Evolutionary conservation across 1,140 invertebrate genomes (phyloP), one percentile per base, ranked within the genome.

Genomic region (Drosophila bocki): DNA sequence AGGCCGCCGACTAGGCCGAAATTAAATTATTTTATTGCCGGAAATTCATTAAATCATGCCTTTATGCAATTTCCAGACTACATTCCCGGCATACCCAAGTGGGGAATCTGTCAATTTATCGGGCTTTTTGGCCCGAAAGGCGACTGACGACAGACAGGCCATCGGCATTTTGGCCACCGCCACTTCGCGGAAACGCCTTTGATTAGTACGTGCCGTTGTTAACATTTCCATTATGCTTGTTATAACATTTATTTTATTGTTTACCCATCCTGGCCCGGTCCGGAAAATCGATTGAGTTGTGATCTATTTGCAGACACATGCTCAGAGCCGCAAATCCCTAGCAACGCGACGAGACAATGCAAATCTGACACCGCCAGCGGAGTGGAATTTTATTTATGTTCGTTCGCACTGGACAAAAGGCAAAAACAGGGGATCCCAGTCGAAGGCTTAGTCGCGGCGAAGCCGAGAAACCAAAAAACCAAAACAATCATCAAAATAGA

Each of bases 1-100:
- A 39, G 53, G 32, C 48, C 37, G 37, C 19, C 47, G 48, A 60
- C 61, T 71, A 70, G 74, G 70, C 63, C 37, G 48, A 82, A 90
- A 90, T 91, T 85, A 91, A 90, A 91, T 90, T 91, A 91, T 90
- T 82, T 86, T 91, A 91, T 91, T 82, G 71, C 82, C 82, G 82
- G 79, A 86, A 91, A 86, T 91, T 82, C 79, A 67, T 82, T 85
- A 82, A 86, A 86, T 84, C 80, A 71, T 75, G 74, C 70, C 87
- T 81, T 84, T 59, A 84, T 71, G 74, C 80, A 87, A 87, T 79
- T 82, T 87, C 74, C 67, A 54, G 56, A 48, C 56, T 45, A 90
- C 54, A 84, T 77, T 74, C 57, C 48, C 65, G 29, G 70, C 72
- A 78, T 80, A 64, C 62, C 58, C 17, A 88, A 84, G 72, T 88